Evolutionary conservation across 2,888 invertebrate genomes (phyloP), one percentile per base, ranked within the genome.

Genomic region (Perizoma flavofasciatum): DNA sequence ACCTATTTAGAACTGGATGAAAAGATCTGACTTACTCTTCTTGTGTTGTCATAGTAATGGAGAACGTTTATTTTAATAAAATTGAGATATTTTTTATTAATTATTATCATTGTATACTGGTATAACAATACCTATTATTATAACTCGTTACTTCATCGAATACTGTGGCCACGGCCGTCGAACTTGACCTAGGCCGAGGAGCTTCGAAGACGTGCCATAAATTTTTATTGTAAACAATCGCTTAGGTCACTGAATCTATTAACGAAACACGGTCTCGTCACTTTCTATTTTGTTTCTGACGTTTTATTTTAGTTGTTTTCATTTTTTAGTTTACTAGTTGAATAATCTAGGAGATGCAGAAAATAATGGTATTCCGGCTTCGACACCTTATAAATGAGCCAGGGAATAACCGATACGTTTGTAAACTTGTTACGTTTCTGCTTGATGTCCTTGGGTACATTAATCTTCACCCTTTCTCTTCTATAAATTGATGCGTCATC

Each of bases 131-230:
- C 35, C 43, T 48, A n/a, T 40, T 45, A 53, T 45, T 57, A n/a
- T 11, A 0, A 44, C 4, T 5, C 39, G 9, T 45, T 43, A 54
- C 46, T 52, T 48, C 40, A 41, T 33, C 8, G 6, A 50, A 40
- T 35, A 39, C 35, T 63, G 61, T 55, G 59, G 47, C 52, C 65
- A 86, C 75, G 86, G 85, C 64, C 87, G 74, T 55, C 69, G 86
- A 66, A 76, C 87, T 87, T 88, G 87, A 88, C 88, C 87, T 82
- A 80, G 77, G 73, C 77, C 66, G 41, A 55, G 48, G 47, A 43
- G 9, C 46, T 52, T 32, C n/a, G 59, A 52, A 55, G 73, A 71
- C 64, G 61, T 55, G 67, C 63, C 68, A 67, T 71, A 68, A 52
- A 59, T 69, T 45, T 63, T 22, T 22, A 22, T 22, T 22, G 22